phyloP scores from a whole-genome alignment of 2,888 invertebrate genomes.

The Plemyria rubiginata region DNA sequence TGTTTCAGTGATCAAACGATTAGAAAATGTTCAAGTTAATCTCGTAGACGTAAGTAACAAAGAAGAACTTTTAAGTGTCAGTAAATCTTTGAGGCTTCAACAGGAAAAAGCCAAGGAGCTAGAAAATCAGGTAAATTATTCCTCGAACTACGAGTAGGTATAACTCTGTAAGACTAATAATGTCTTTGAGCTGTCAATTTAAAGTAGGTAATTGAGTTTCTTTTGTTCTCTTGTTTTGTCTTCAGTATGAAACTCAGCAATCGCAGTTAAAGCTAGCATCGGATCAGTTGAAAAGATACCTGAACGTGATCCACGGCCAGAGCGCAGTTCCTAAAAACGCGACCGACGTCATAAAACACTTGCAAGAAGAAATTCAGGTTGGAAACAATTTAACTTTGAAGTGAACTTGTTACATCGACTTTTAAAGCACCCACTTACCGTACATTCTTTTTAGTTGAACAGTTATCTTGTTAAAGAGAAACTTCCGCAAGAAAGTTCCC shows the following conservation, averaged over 20 bases:
- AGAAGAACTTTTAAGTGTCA: conserved; percentile 85
- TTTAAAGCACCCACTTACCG: conserved; percentile 32
- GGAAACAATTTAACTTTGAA: conserved; percentile 36
- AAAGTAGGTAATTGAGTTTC: conserved; percentile 10
- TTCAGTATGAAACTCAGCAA: conserved; percentile 75
- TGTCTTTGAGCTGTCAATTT: conserved; percentile 6
- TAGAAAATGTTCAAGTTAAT: conserved; percentile 84
- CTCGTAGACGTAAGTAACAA: conserved; percentile 88
- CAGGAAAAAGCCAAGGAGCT: conserved; percentile 80
- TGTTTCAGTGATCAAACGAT: conserved; percentile 77
- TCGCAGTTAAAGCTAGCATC: conserved; percentile 74
- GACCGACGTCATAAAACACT: conserved; percentile 88
- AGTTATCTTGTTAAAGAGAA: conserved; percentile 91
- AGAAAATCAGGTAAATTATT: conserved; percentile 68
- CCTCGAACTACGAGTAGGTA: conserved; percentile 20
- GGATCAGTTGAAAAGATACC: conserved; percentile 87
- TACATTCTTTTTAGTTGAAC: conserved; percentile 79
- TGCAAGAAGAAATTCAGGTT: conserved; percentile 90
- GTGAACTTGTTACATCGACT: conserved; percentile 35
- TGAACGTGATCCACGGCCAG: conserved; percentile 83
- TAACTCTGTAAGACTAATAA: conserved; percentile 6
- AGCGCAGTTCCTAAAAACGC: conserved; percentile 80
- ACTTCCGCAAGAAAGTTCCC: conserved; percentile 89
- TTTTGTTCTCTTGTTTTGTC: conserved; percentile 9
- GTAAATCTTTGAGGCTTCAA: conserved; percentile 80